Evolutionary conservation across 35 echinoderm and acorn worm species (phyloP), one percentile per base, ranked within the genome.

Genomic region (Apostichopus japonicus): DNA sequence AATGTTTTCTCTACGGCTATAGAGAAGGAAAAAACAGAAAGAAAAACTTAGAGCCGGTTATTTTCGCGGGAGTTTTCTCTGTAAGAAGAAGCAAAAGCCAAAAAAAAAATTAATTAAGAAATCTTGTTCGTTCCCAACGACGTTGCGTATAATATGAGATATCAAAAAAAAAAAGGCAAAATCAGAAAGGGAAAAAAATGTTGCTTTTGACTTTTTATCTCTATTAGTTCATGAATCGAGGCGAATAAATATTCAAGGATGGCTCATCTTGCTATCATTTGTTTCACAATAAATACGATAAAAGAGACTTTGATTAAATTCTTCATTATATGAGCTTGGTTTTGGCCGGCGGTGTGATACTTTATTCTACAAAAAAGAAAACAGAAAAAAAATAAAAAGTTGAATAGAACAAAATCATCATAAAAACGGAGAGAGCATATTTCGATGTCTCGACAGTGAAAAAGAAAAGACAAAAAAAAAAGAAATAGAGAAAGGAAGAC

Each of bases 211-310:
- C 33, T 61, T 75, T 24, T 57, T 84, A 57, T 84, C 56, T 55
- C 81, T 84, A 84, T 84, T 84, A 84, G 54, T 84, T 84, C 81
- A 58, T 84, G 53, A 84, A 57, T 84, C 81, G 81, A 84, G 81
- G 81, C 81, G 81, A 84, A 84, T 57, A 84, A 84, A 84, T 58
- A 84, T 84, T 84, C 81, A 84, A 84, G 81, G 81, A 84, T 84
- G 71, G 71, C n/a, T 75, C 71, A 21, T 84, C 55, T 16, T 84
- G 17, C 15, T 84, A 53, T 84, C 81, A n/a, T 57, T 57, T 57
- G 53, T 84, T 57, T 84, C 81, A 84, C 56, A 58, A 59, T 13
- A 23, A 19, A 57, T 55, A 84, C 56, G 44, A n/a, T 24, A 59
- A 10, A 84, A 7, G 51, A 17, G n/a, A 23, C 6, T 75, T 75